A percentile compares a stretch with the other conserved stretches of the same genome.
Evolutionary conservation across 2,888 invertebrate species (phyloP).

Genomic region (Chromoteleia sp.): DNA sequence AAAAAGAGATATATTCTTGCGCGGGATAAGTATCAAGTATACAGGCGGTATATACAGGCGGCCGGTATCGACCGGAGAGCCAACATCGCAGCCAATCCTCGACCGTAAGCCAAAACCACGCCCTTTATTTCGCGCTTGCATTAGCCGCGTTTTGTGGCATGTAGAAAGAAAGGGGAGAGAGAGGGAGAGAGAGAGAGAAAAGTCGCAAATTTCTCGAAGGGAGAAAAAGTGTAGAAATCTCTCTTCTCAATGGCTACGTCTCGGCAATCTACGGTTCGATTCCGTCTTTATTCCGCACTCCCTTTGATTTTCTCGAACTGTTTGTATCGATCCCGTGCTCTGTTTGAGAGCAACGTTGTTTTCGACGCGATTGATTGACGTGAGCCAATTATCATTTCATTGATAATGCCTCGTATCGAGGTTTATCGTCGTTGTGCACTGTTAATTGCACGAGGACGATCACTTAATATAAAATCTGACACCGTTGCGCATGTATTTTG

Average conservation of each 20-base stretch:
- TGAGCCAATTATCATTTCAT: constrained; percentile 62
- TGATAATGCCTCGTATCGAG: constrained; percentile 28
- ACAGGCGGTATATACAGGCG: constrained; percentile 80
- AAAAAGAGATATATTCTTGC: constrained; percentile 69
- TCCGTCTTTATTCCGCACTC: constrained; percentile 62
- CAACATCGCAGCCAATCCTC: constrained; percentile 84
- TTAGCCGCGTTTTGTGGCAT: constrained; percentile 80
- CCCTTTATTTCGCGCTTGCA: constrained; percentile 84
- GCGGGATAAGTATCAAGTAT: constrained; percentile 81
- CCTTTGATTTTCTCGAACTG: constrained; percentile 63
- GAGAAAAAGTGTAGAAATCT: constrained; percentile 62
- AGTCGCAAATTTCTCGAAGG: constrained; percentile 66
- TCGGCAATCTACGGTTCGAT: constrained; percentile 65
- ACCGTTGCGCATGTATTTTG: constrained; percentile 1
- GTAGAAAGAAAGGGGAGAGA: constrained; percentile 63
- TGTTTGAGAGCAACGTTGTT: constrained; percentile 42
- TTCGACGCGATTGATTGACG: constrained; percentile 57
- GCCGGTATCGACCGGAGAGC: constrained; percentile 84
- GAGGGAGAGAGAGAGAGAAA: constrained; percentile 38
- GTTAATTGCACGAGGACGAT: constrained; percentile 31
- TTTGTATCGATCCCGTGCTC: constrained; percentile 62
- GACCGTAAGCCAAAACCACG: constrained; percentile 84
- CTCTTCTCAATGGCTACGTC: constrained; percentile 68
- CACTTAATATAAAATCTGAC: constrained; percentile 31
- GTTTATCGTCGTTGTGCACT: constrained; percentile 1